Evolutionary conservation across 2,888 invertebrate species (phyloP).

Genomic region (Scrobipalpa atriplicella): DNA sequence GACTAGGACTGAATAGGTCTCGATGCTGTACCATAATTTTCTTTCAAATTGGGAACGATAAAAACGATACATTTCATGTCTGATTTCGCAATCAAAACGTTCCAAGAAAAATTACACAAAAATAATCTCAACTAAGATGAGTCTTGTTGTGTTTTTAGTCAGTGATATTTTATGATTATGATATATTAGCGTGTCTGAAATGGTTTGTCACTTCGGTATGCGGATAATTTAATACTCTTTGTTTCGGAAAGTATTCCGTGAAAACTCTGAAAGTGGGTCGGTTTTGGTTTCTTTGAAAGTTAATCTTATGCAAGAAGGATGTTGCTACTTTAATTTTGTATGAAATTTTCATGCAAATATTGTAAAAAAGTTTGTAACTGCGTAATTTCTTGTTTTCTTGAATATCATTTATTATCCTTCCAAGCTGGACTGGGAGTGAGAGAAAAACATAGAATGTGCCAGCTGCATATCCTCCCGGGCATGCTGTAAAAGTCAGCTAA

Average conservation of each 20-base stretch:
- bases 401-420: no score
- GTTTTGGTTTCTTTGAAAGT: neutral
- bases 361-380: neutral
- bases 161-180: conserved; percentile 18
- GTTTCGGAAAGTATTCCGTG: neutral
- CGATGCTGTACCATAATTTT: no score
- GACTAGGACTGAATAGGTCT: no score
- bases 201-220: conserved; percentile 1
- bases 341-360: neutral
- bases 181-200: conserved; percentile 13
- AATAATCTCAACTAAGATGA: neutral
- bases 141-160: neutral
- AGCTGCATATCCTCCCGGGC: no score
- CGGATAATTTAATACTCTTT: conserved; percentile 5
- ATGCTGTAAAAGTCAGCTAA: no score
- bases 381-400: neutral
- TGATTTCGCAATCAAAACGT: no score
- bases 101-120: neutral
- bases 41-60: no score
- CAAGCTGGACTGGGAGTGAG: no score
- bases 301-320: conserved; percentile 6
- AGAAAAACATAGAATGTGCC: no score
- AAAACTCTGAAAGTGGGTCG: conserved; percentile 6
- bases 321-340: neutral
- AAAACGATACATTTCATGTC: no score